Percentiles rank a stretch among this genome's conserved stretches.
Conservation (phyloP, 2,797 vertebrate genomes). For the Microctenopoma stevenorrisi region DNA sequence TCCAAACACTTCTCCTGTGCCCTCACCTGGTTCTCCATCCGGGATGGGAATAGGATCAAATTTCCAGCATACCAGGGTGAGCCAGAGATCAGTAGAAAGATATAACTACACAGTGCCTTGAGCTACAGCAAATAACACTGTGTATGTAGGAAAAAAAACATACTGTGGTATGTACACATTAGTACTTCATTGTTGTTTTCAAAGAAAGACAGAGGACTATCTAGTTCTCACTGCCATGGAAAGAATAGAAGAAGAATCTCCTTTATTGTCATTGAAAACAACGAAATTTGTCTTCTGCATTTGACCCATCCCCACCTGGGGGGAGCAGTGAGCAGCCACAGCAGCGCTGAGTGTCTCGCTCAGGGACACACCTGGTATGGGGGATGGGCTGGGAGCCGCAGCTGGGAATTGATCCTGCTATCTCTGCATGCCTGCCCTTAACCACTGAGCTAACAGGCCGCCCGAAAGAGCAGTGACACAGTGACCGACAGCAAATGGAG, state of each 20-base stretch:
- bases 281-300: no score
- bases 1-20: conserved; percentile 94
- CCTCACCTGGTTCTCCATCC: conserved; percentile 94
- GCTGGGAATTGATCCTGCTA: no score
- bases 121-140: background rate
- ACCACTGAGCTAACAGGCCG: no score
- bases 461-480: background rate
- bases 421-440: no score
- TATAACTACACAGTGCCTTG: conserved; percentile 3
- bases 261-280: no score
- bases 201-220: background rate
- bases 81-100: conserved; percentile 45
- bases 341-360: no score
- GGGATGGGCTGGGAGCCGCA: no score
- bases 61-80: conserved; percentile 94
- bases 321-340: no score
- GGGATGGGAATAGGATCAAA: conserved; percentile 93
- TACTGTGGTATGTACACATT: background rate
- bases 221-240: background rate
- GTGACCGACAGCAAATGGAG: no score
- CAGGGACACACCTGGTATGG: no score
- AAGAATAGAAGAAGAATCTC: background rate
- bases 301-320: no score
- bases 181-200: background rate
- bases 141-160: background rate